Percentiles rank a stretch among this genome's conserved stretches.
phyloP scores from a whole-genome alignment of 1,140 invertebrate genomes.

The Radopholus similis region DNA sequence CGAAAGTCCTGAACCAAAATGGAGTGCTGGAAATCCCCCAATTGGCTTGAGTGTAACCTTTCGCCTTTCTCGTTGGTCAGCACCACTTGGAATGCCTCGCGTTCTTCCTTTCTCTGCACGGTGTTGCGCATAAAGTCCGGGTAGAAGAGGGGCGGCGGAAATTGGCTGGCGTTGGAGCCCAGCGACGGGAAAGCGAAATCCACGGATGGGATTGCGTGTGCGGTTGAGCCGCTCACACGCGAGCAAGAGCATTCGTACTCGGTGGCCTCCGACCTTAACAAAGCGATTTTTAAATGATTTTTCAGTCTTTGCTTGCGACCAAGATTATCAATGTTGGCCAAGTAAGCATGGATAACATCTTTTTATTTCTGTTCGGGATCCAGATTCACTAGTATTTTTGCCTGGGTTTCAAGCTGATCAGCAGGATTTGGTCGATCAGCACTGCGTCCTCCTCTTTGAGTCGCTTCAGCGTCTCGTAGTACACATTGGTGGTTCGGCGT shows the following conservation, averaged over 20 bases:
- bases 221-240: not conserved
- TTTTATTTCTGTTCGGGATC: too few relatives aligned
- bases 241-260: slow-evolving; percentile 30
- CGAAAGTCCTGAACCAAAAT: slow-evolving; percentile 37
- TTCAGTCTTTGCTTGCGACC: slow-evolving; percentile 10
- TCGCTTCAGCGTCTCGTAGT: slow-evolving; percentile 33
- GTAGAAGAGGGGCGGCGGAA: slow-evolving; percentile 40
- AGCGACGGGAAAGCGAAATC: slow-evolving; percentile 34
- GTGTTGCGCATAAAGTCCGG: slow-evolving; percentile 41
- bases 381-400: slow-evolving; percentile 12
- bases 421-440: slow-evolving; percentile 34
- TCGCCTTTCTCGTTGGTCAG: slow-evolving; percentile 45
- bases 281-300: slow-evolving; percentile 12
- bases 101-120: slow-evolving; percentile 33
- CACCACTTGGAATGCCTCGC: slow-evolving; percentile 30
- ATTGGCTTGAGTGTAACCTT: too few relatives aligned
- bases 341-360: too few relatives aligned
- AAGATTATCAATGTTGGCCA: too few relatives aligned
- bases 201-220: slow-evolving; percentile 21
- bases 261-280: slow-evolving; percentile 25
- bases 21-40: not conserved
- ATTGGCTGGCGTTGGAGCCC: slow-evolving; percentile 22
- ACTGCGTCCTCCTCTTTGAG: slow-evolving; percentile 35
- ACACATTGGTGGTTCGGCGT: slow-evolving; percentile 38
- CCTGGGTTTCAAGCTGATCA: slow-evolving; percentile 35